Conservation (phyloP, 2,113 vertebrate species). For the Leptobrachium ailaonicum region DNA sequence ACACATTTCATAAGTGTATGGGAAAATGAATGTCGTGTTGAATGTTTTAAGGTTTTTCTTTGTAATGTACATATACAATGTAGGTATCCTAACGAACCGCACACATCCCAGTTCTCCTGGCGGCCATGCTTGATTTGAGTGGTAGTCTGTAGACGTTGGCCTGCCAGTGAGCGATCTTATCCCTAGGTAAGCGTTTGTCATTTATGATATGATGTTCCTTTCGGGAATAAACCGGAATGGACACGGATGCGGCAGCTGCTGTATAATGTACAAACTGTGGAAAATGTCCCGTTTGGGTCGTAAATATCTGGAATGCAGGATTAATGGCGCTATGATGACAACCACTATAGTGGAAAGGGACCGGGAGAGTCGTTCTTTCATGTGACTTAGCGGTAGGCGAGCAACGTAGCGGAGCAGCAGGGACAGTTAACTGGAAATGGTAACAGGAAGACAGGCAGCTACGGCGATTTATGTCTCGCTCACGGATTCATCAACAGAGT, state of each 20-base stretch:
- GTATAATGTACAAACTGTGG: conserved; percentile 31
- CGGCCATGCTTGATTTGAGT: too few relatives aligned
- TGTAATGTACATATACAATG: too few relatives aligned
- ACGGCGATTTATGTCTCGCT: not conserved
- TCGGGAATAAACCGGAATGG: conserved; percentile 22
- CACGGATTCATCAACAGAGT: not conserved
- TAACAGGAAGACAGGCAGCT: not conserved
- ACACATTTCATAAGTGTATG: too few relatives aligned
- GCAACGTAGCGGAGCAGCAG: not conserved
- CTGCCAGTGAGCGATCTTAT: too few relatives aligned
- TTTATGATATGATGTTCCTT: conserved; percentile 13
- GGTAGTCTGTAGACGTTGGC: too few relatives aligned
- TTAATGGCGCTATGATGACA: not conserved
- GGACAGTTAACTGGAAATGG: not conserved
- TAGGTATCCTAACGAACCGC: too few relatives aligned
- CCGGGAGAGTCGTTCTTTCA: not conserved
- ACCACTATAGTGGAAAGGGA: not conserved
- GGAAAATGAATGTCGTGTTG: too few relatives aligned
- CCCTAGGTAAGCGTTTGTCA: too few relatives aligned
- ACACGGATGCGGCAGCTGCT: not conserved
- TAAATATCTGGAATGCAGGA: not conserved
- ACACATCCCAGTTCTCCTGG: too few relatives aligned
- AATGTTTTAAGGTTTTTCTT: too few relatives aligned
- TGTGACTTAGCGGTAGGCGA: not conserved
- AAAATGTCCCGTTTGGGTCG: conserved; percentile 19